phyloP scores from a whole-genome alignment of 2,113 vertebrate species.

The Artemisiospiza belli region DNA sequence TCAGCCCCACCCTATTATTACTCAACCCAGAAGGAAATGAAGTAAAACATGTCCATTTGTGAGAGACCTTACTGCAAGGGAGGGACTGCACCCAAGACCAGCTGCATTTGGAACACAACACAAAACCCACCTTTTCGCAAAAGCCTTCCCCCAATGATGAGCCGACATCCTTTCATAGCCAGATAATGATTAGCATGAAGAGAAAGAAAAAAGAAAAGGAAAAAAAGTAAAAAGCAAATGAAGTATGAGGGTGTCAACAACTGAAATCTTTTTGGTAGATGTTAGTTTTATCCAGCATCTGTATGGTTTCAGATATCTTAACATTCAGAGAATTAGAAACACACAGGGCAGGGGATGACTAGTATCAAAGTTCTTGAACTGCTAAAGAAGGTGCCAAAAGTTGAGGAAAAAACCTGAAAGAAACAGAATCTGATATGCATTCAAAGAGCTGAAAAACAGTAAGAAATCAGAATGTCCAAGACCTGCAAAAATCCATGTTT shows the following conservation, averaged over 20 bases:
- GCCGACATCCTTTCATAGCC: constrained; percentile 72
- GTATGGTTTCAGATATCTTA: neutral
- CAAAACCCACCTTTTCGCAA: constrained; percentile 72
- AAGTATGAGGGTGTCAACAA: constrained; percentile 33
- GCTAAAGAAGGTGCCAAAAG: neutral
- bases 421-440: neutral
- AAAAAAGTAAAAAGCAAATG: constrained; percentile 70
- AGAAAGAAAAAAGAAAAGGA: constrained; percentile 62
- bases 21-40: neutral
- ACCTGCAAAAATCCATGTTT: constrained; percentile 22
- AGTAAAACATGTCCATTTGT: neutral
- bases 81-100: neutral
- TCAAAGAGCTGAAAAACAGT: neutral
- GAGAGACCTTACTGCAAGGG: neutral
- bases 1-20: neutral
- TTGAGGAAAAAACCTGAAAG: neutral
- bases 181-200: constrained; percentile 69
- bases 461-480: neutral
- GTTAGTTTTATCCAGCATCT: neutral
- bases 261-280: neutral
- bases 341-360: neutral
- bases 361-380: neutral
- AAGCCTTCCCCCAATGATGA: constrained; percentile 70
- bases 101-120: neutral
- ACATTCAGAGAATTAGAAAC: neutral